Evolutionary conservation across 2,113 vertebrate species (phyloP).

Genomic region (Tor tambroides): DNA sequence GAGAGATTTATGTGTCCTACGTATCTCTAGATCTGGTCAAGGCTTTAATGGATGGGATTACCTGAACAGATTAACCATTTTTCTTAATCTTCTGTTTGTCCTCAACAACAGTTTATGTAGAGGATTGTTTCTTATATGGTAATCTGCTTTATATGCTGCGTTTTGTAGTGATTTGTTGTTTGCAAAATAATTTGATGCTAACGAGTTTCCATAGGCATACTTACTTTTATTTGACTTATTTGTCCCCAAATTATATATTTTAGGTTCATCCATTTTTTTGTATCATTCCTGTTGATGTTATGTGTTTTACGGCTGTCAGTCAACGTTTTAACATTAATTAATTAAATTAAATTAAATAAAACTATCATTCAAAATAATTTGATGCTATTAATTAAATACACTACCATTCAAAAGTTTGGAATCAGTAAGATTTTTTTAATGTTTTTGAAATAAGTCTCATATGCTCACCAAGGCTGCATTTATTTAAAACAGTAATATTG

Average conservation of each 20-base stretch:
- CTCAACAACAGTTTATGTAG: conserved; percentile 1
- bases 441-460: no score
- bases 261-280: background rate
- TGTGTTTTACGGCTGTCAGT: background rate
- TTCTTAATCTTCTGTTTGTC: conserved; percentile 17
- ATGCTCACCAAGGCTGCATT: no score
- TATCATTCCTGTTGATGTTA: background rate
- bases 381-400: no score
- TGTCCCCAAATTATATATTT: background rate
- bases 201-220: background rate
- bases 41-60: conserved; percentile 24
- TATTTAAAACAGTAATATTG: no score
- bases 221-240: background rate
- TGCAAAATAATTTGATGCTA: background rate
- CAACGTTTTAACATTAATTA: background rate
- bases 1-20: conserved; percentile 1
- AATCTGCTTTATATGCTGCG: background rate
- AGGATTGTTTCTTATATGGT: background rate
- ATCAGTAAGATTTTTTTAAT: no score
- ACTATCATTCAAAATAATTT: no score
- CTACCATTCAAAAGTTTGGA: background rate
- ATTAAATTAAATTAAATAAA: background rate
- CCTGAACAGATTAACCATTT: conserved; percentile 19
- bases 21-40: conserved; percentile 9
- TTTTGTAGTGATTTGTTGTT: background rate